A percentile compares a stretch with the other conserved stretches of the same genome.
phyloP scores from a whole-genome alignment of 2,888 invertebrate species.

The Hylaea fasciaria region DNA sequence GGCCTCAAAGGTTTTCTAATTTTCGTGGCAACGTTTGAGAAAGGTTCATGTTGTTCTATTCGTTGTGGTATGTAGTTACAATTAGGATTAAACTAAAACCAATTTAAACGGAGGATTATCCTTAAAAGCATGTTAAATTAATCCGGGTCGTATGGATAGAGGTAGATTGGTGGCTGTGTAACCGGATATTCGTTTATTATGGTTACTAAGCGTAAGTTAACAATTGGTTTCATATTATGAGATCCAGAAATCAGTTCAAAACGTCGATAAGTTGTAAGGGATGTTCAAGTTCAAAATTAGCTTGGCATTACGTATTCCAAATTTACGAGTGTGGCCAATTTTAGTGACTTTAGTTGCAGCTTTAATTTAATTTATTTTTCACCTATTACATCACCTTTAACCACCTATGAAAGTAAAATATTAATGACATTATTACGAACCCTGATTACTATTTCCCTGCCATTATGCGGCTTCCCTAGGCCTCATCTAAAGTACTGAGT shows the following conservation, averaged over 20 bases:
- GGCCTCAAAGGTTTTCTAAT: not conserved
- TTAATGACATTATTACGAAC: conserved; percentile 10
- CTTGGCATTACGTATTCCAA: not conserved
- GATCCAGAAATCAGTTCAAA: too few species aligned
- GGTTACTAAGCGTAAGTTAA: not conserved
- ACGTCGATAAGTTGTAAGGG: too few species aligned
- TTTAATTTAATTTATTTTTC: too few species aligned
- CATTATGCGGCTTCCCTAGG: conserved; percentile 22
- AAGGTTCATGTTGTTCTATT: conserved; percentile 3
- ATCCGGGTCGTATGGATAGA: conserved; percentile 32
- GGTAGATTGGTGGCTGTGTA: conserved; percentile 23
- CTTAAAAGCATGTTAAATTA: conserved; percentile 40
- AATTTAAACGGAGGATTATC: conserved; percentile 43
- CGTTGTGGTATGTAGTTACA: conserved; percentile 25
- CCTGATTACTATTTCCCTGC: conserved; percentile 25
- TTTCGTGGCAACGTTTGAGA: not conserved
- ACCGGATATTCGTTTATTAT: conserved; percentile 26
- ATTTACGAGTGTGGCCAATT: too few species aligned
- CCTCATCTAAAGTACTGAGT: conserved; percentile 15
- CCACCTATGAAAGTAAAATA: too few species aligned
- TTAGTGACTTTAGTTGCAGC: too few species aligned
- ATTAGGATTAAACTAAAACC: conserved; percentile 45
- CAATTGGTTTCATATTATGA: not conserved
- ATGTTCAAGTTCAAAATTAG: too few species aligned
- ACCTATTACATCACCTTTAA: not conserved